Evolutionary conservation across 2,113 vertebrate genomes (phyloP), one percentile per base, ranked within the genome.

Genomic region (Anguilla rostrata): DNA sequence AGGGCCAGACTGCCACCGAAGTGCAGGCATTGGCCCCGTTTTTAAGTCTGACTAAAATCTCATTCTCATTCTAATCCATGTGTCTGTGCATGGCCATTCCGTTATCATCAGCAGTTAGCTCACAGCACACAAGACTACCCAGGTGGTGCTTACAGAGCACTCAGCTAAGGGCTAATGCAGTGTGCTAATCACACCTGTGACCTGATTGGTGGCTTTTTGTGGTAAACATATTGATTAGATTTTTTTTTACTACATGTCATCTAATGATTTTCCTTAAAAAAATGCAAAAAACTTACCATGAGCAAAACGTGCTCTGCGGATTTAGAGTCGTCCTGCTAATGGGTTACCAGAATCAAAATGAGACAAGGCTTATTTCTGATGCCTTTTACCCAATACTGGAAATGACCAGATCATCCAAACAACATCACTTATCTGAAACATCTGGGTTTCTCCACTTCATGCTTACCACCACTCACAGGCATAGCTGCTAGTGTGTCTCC

Each of bases 281-380:
- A 66, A 66, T 26, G 3, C 8, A 66, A 66, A 26, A 66, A 83
- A 85, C 66, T 63, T 34, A 86, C 43, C 16, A 78, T 40, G 29
- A 41, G 63, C 83, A 16, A 78, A 81, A 29, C 7, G 41, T 49
- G 16, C 78, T 56, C 79, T 86, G 39, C 43, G 46, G 81, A 83
- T 80, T 82, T 63, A 81, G n/a, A 86, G 26, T 39, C 39, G 49
- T 34, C 79, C 26, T 34, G 79, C 79, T 66, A 85, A 87, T 78
- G 79, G 22, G 71, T 8, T 78, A 29, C n/a, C 85, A 82, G 46
- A 85, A 85, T 83, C 80, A 86, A 84, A 88, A 86, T 84, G 40
- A 83, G 39, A 84, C 40, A 29, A 88, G 81, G 88, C 89, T 20
- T 66, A 84, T 91, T 91, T 84, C 66, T 82, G 57, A 84, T 83